A percentile compares a stretch with the other conserved stretches of the same genome.
Evolutionary conservation across 2,888 invertebrate genomes (phyloP).

Genomic region (Epirrhoe tristata): DNA sequence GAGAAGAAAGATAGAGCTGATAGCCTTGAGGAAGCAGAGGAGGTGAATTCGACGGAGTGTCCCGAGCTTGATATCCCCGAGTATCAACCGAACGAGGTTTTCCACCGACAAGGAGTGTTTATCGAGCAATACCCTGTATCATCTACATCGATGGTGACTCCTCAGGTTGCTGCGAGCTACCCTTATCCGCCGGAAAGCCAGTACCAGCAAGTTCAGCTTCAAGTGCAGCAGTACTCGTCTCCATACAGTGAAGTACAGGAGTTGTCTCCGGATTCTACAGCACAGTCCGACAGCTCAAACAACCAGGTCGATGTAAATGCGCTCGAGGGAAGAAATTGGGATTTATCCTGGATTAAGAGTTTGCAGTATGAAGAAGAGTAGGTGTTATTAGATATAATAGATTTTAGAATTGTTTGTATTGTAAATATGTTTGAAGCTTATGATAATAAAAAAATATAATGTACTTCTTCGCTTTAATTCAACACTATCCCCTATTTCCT

Average conservation of each 20-base stretch:
- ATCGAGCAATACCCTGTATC: constrained; percentile 54
- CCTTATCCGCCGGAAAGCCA: constrained; percentile 46
- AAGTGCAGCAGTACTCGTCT: constrained; percentile 49
- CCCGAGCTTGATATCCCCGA: constrained; percentile 53
- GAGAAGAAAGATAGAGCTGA: constrained; percentile 86
- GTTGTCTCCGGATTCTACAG: constrained; percentile 38
- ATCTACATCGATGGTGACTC: constrained; percentile 42
- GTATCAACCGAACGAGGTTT: constrained; percentile 49
- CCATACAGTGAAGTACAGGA: constrained; percentile 45
- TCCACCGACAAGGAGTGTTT: constrained; percentile 49
- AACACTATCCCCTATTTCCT: no score
- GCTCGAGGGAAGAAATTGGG: constrained; percentile 53
- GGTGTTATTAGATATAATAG: neutral
- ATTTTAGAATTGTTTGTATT: neutral
- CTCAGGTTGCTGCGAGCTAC: constrained; percentile 44
- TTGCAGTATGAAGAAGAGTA: constrained; percentile 60
- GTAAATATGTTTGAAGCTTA: neutral
- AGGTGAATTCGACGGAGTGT: constrained; percentile 58
- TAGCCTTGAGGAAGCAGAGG: constrained; percentile 59
- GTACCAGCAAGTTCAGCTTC: constrained; percentile 49
- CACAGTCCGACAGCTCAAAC: constrained; percentile 39
- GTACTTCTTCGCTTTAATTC: no score
- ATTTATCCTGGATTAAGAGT: constrained; percentile 67
- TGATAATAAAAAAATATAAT: no score
- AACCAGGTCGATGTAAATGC: constrained; percentile 44